These are phyloP conservation scores for Megalops atlanticus DNA, from an alignment of 2,113 vertebrate genomes.

Conservation along the genomic window DNA sequence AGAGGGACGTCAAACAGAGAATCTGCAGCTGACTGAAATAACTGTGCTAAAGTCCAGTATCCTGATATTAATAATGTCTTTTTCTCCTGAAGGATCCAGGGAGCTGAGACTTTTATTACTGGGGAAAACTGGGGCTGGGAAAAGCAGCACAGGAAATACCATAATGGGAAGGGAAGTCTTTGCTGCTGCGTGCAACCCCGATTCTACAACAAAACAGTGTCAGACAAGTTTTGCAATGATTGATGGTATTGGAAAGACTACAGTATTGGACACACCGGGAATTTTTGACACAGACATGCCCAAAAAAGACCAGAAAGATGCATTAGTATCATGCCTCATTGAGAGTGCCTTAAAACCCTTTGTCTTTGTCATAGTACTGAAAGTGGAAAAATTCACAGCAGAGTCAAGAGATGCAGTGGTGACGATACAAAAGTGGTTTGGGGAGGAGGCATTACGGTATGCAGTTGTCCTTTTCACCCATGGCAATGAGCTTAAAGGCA, in stretches of 20 bases:
- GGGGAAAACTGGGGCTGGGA: background rate
- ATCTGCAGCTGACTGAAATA: no score
- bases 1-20: no score
- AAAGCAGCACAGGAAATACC: background rate
- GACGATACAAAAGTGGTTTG: constrained; percentile 23
- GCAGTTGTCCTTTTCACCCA: constrained; percentile 39
- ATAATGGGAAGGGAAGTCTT: no score
- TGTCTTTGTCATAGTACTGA: constrained; percentile 37
- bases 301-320: background rate
- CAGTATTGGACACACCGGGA: constrained; percentile 40
- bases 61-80: no score
- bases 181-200: no score
- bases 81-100: background rate
- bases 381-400: constrained; percentile 14
- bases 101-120: background rate
- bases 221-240: no score
- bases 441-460: constrained; percentile 23
- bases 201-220: no score
- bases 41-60: no score
- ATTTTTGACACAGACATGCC: background rate
- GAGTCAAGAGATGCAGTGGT: constrained; percentile 30
- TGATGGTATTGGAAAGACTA: no score
- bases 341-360: constrained; percentile 26
- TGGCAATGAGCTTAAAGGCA: constrained; percentile 32
- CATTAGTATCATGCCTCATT: constrained; percentile 20